phyloP scores from a whole-genome alignment of 2,888 invertebrate genomes.

The Ceramica pisi region DNA sequence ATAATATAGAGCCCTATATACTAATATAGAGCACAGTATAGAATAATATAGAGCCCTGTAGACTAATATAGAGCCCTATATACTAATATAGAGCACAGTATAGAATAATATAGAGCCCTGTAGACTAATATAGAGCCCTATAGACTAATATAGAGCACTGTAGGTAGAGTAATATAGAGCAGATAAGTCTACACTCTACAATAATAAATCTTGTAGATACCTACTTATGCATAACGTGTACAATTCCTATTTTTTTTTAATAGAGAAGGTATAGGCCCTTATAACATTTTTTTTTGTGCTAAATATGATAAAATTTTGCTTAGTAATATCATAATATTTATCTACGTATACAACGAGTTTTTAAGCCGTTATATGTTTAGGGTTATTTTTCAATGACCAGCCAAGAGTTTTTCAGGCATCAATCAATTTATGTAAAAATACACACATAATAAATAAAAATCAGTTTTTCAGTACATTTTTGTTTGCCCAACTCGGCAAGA shows the following conservation, averaged over 20 bases:
- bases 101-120: no score
- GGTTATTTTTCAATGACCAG: neutral
- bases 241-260: neutral
- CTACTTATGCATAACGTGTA: conserved; percentile 12
- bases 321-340: conserved; percentile 1
- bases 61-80: no score
- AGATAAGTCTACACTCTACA: conserved; percentile 44
- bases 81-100: conserved; percentile 1
- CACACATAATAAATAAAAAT: no score
- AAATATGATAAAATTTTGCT: conserved; percentile 21
- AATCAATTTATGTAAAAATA: no score
- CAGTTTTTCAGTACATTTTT: no score
- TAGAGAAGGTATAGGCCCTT: neutral
- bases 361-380: neutral
- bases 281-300: conserved; percentile 24
- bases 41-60: conserved; percentile 16
- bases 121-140: no score
- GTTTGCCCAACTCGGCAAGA: no score
- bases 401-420: neutral
- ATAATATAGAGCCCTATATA: no score
- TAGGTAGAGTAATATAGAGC: conserved; percentile 21
- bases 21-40: conserved; percentile 3
- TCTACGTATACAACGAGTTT: conserved; percentile 45
- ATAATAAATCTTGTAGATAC: conserved; percentile 25
- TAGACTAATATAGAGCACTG: neutral